phyloP scores from a whole-genome alignment of 1,140 invertebrate genomes.

The Calephelis virginiensis region DNA sequence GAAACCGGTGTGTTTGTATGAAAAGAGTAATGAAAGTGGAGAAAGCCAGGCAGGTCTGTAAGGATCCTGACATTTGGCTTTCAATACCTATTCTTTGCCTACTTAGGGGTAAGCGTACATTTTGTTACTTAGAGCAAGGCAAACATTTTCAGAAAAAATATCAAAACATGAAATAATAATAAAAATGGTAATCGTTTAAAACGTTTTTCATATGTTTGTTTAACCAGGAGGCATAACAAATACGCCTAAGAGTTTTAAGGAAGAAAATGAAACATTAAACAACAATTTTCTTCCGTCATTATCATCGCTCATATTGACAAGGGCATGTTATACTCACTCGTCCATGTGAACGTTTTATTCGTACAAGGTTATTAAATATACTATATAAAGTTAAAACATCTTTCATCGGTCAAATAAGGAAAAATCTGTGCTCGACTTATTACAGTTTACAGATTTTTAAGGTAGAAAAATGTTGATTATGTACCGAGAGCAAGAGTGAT shows the following conservation, averaged over 20 bases:
- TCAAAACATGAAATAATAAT: too few relatives aligned
- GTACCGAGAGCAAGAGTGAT: slow-evolving; percentile 3
- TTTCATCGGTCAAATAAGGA: slow-evolving; percentile 26
- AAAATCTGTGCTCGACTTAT: slow-evolving; percentile 17
- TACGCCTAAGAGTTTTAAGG: background rate
- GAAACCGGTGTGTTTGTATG: too few relatives aligned
- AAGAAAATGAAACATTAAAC: slow-evolving; percentile 24
- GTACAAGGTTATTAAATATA: slow-evolving; percentile 33
- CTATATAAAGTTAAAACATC: slow-evolving; percentile 35
- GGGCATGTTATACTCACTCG: slow-evolving; percentile 40
- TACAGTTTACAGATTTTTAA: slow-evolving; percentile 2
- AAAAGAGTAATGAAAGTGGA: too few relatives aligned
- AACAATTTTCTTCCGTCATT: slow-evolving; percentile 39
- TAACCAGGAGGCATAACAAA: too few relatives aligned
- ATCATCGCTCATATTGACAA: slow-evolving; percentile 42
- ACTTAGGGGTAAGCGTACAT: too few relatives aligned
- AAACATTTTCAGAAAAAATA: too few relatives aligned
- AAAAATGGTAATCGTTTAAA: too few relatives aligned
- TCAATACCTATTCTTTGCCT: too few relatives aligned
- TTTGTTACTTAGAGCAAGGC: too few relatives aligned
- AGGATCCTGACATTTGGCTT: too few relatives aligned
- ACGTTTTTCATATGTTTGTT: too few relatives aligned
- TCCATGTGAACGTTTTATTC: slow-evolving; percentile 43
- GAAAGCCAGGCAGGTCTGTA: too few relatives aligned
- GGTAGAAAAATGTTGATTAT: slow-evolving; percentile 21